A percentile compares a stretch with the other conserved stretches of the same genome.
Evolutionary conservation across 2,797 vertebrate genomes (phyloP).

Genomic region (Xenops minutus): DNA sequence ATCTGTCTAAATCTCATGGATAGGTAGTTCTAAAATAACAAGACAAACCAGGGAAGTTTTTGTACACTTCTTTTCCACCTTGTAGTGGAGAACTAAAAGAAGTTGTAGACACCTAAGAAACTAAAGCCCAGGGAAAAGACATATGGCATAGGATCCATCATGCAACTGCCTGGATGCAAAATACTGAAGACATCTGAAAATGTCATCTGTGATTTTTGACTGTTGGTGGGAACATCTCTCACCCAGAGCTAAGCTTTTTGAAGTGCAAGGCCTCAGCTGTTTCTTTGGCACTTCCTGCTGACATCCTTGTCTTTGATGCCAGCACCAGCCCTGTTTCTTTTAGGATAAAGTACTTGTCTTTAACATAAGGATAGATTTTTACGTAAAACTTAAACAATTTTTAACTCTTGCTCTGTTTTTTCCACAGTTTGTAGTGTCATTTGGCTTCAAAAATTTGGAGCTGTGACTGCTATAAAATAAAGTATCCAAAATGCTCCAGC

Average conservation of each 20-base stretch:
- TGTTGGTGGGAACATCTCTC: slow-evolving; percentile 54
- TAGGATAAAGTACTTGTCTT: neutral
- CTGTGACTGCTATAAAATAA: neutral
- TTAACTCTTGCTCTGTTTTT: neutral
- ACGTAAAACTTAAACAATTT: neutral
- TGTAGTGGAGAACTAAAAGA: neutral
- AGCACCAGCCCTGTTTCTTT: slow-evolving; percentile 23
- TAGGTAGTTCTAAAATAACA: slow-evolving; percentile 22
- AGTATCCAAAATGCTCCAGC: neutral
- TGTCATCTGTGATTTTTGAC: slow-evolving; percentile 52
- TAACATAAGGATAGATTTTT: neutral
- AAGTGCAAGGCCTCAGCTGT: slow-evolving; percentile 58
- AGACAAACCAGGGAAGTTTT: neutral
- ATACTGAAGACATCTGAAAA: slow-evolving; percentile 55
- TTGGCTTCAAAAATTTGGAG: neutral
- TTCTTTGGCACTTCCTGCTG: slow-evolving; percentile 48
- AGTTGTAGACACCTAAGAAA: slow-evolving; percentile 1
- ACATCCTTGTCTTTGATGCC: slow-evolving; percentile 49
- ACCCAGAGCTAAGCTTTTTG: slow-evolving; percentile 50
- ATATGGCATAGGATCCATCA: slow-evolving; percentile 6
- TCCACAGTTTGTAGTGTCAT: neutral
- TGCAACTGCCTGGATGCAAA: slow-evolving; percentile 15
- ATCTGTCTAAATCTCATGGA: neutral
- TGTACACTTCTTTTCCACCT: neutral
- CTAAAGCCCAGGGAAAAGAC: slow-evolving; percentile 2